phyloP scores from a whole-genome alignment of 2,797 vertebrate genomes.

The Crax fasciolata region DNA sequence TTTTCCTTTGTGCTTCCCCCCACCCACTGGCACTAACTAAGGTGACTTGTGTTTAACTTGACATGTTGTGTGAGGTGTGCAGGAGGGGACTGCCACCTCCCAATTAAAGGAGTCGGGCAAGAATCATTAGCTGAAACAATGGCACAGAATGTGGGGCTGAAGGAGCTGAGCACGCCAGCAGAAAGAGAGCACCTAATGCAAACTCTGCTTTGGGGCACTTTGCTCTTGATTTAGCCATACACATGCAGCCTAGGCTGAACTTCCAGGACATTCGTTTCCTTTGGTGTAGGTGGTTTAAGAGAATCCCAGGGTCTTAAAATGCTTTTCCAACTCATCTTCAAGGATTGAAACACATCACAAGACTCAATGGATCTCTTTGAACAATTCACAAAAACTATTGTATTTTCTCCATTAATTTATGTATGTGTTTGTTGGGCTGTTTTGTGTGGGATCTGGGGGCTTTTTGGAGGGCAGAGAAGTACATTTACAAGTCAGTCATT shows the following conservation, averaged over 20 bases:
- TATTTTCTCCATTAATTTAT: constrained; percentile 42
- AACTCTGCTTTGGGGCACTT: neutral
- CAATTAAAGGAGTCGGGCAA: constrained; percentile 41
- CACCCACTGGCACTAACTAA: constrained; percentile 61
- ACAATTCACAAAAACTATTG: neutral
- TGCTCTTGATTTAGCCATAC: neutral
- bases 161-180: neutral
- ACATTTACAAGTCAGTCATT: constrained; percentile 8
- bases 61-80: constrained; percentile 37
- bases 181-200: neutral
- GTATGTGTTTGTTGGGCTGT: neutral
- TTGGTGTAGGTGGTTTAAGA: constrained; percentile 36
- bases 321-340: neutral
- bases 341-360: constrained; percentile 24
- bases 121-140: constrained; percentile 41
- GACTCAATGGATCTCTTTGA: neutral
- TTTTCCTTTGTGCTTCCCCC: constrained; percentile 73
- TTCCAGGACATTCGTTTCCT: constrained; percentile 2
- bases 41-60: constrained; percentile 69
- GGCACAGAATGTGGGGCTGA: constrained; percentile 24
- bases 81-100: constrained; percentile 50
- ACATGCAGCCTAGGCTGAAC: neutral
- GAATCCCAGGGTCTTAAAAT: constrained; percentile 29
- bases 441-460: neutral
- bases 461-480: neutral